Percentiles rank a stretch among this genome's conserved stretches.
These are phyloP conservation scores for Ceratina australensis DNA, from an alignment of 1,140 invertebrate genomes.

Conservation along the genomic window DNA sequence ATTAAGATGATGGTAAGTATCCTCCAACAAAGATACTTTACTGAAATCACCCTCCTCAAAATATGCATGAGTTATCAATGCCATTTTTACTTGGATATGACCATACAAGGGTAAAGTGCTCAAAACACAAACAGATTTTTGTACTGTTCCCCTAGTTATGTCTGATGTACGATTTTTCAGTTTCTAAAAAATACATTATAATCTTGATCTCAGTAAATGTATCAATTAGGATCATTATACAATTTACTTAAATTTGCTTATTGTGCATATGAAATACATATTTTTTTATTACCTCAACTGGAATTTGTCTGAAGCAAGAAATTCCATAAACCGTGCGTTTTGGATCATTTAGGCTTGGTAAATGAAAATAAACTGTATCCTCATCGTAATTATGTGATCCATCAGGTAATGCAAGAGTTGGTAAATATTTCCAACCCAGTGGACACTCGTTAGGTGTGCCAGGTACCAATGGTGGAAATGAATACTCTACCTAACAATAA, in stretches of 20 bases:
- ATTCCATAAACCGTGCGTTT: conserved; percentile 95
- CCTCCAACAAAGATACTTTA: conserved; percentile 92
- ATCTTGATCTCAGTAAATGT: too few species aligned
- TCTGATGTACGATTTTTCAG: conserved; percentile 96
- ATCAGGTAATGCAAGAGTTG: conserved; percentile 97
- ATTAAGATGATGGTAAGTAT: conserved; percentile 96
- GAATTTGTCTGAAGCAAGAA: conserved; percentile 98
- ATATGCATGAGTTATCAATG: conserved; percentile 97
- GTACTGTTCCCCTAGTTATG: conserved; percentile 96
- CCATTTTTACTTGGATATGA: conserved; percentile 96
- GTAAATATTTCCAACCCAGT: conserved; percentile 95
- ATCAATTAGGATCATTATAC: too few species aligned
- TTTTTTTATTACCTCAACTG: conserved; percentile 87
- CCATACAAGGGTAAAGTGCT: conserved; percentile 94
- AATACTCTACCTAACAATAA: conserved; percentile 92
- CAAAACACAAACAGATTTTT: conserved; percentile 95
- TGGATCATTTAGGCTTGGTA: conserved; percentile 92
- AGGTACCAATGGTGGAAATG: conserved; percentile 93
- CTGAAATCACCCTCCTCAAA: conserved; percentile 97
- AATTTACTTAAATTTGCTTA: not conserved
- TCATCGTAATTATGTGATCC: conserved; percentile 98
- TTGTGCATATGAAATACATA: not conserved
- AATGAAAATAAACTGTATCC: conserved; percentile 98
- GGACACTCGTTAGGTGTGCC: conserved; percentile 91
- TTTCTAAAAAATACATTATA: conserved; percentile 82